phyloP scores from a whole-genome alignment of 1,140 invertebrate genomes.

The Acromyrmex charruanus region DNA sequence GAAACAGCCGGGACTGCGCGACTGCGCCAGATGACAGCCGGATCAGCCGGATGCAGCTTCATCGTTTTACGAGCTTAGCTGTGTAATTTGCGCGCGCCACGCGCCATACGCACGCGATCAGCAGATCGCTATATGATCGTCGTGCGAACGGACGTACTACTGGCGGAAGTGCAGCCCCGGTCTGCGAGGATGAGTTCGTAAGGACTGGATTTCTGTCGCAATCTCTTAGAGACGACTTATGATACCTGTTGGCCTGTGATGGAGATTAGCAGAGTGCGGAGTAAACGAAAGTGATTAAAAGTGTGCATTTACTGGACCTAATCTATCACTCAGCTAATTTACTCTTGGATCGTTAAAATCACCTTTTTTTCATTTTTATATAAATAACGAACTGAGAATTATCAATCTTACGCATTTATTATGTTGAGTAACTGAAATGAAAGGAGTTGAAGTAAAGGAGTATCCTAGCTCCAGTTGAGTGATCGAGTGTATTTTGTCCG shows the following conservation, averaged over 20 bases:
- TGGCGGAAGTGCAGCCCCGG: neutral
- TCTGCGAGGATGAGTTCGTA: neutral
- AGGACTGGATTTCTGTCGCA: too few relatives aligned
- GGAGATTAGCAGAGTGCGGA: neutral
- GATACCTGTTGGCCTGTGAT: neutral
- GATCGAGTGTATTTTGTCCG: neutral
- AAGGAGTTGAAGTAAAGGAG: neutral
- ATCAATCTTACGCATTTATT: neutral
- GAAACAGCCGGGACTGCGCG: conserved; percentile 9
- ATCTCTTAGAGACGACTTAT: neutral
- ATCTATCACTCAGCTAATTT: neutral
- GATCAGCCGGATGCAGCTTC: conserved; percentile 44
- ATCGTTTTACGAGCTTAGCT: conserved; percentile 60
- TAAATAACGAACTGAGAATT: neutral
- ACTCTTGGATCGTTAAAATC: neutral
- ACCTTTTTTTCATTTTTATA: neutral
- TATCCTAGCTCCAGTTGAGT: neutral
- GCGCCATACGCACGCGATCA: conserved; percentile 45
- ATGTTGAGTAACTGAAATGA: neutral
- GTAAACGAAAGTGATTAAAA: conserved; percentile 16
- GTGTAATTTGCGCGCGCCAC: conserved; percentile 59
- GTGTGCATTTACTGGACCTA: neutral
- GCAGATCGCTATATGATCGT: conserved; percentile 54
- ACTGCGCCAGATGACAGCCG: conserved; percentile 24
- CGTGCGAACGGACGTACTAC: conserved; percentile 4